phyloP scores from a whole-genome alignment of 92 coral and sea anemone species.

The Epizoanthus illoricatus region DNA sequence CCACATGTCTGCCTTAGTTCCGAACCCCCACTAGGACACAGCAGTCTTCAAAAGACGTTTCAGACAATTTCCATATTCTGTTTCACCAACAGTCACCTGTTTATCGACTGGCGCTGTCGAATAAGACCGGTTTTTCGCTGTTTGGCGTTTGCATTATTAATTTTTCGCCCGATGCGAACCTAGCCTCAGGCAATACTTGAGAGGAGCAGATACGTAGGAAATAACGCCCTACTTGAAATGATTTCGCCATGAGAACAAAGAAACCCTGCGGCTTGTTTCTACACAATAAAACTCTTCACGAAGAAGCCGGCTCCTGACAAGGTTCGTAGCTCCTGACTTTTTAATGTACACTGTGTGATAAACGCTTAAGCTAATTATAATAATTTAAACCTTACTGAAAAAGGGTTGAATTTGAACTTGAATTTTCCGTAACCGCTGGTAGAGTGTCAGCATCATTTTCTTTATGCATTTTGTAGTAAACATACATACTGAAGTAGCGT shows the following conservation, averaged over 20 bases:
- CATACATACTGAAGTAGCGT: background rate
- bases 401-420: background rate
- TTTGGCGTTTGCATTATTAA: constrained; percentile 18
- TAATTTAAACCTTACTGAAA: background rate
- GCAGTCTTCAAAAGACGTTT: background rate
- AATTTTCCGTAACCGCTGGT: no score
- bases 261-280: background rate
- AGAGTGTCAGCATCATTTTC: background rate
- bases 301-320: constrained; percentile 21
- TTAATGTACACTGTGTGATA: background rate
- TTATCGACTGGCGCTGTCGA: constrained; percentile 1
- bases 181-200: constrained; percentile 17
- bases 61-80: constrained; percentile 35
- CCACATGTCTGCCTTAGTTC: constrained; percentile 8
- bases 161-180: background rate
- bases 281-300: background rate
- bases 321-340: background rate
- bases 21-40: constrained; percentile 15
- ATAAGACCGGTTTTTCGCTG: constrained; percentile 16
- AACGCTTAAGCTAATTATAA: background rate
- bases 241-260: constrained; percentile 21
- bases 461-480: background rate
- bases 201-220: constrained; percentile 3
- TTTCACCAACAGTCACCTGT: constrained; percentile 19
- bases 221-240: constrained; percentile 21